phyloP scores from a whole-genome alignment of 2,888 invertebrate genomes.

The Cantharis nigra region DNA sequence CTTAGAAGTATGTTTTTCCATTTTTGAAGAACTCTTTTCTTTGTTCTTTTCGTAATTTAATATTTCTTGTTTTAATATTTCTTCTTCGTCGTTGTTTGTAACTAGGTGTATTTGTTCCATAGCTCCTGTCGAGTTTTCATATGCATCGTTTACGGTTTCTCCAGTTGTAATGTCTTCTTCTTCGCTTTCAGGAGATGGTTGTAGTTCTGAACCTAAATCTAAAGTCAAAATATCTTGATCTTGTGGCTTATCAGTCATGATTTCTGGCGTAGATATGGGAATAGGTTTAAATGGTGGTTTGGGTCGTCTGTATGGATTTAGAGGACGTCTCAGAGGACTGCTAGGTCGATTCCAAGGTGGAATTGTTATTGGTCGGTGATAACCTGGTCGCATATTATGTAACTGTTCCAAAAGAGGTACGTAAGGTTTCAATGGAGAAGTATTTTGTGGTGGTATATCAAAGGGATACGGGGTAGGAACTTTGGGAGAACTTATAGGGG shows the following conservation, averaged over 20 bases:
- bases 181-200: constrained; percentile 36
- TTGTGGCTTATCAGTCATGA: constrained; percentile 48
- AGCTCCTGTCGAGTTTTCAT: constrained; percentile 39
- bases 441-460: constrained; percentile 67
- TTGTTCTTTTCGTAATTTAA: constrained; percentile 51
- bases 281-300: constrained; percentile 69
- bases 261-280: constrained; percentile 52
- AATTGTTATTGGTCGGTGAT: constrained; percentile 59
- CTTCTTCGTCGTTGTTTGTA: constrained; percentile 20
- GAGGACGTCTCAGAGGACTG: constrained; percentile 56
- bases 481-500: constrained; percentile 59
- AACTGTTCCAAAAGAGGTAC: constrained; percentile 73
- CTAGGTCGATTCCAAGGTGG: constrained; percentile 69
- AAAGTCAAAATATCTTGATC: constrained; percentile 52
- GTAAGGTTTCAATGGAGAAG: constrained; percentile 63
- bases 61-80: constrained; percentile 38
- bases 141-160: constrained; percentile 36
- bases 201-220: constrained; percentile 48
- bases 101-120: constrained; percentile 37
- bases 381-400: constrained; percentile 56
- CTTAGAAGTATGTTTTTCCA: constrained; percentile 45
- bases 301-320: constrained; percentile 59
- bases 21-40: constrained; percentile 49
- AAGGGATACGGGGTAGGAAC: constrained; percentile 76
- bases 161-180: constrained; percentile 38